Conservation (phyloP, 2,797 vertebrate species). For the Epinephelus malabaricus region DNA sequence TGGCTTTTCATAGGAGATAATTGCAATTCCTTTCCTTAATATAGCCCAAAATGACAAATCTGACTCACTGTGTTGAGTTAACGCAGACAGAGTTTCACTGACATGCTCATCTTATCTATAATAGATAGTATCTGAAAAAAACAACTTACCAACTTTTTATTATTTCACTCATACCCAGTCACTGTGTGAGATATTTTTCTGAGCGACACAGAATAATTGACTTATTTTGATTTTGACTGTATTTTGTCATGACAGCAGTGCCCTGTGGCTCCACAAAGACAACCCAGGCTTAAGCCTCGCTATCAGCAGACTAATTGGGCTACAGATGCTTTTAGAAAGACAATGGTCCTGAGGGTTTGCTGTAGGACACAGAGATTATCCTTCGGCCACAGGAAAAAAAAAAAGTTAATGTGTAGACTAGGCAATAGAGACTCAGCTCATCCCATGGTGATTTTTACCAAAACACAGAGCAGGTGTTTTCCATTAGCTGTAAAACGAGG, state of each 20-base stretch:
- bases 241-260: conserved; percentile 19
- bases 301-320: conserved; percentile 70
- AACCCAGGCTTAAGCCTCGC: conserved; percentile 41
- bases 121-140: not conserved
- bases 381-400: conserved; percentile 67
- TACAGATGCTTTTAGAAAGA: conserved; percentile 72
- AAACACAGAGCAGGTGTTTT: conserved; percentile 62
- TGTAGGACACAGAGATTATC: conserved; percentile 72
- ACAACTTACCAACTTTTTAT: not conserved
- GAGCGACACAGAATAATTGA: conserved; percentile 19
- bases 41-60: not conserved
- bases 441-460: conserved; percentile 48
- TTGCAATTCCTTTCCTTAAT: too few relatives aligned
- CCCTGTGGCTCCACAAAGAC: conserved; percentile 37
- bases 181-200: conserved; percentile 3
- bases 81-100: not conserved
- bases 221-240: conserved; percentile 17
- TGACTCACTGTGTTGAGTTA: not conserved
- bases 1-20: not conserved
- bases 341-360: conserved; percentile 63
- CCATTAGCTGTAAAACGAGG: conserved; percentile 59
- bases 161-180: not conserved
- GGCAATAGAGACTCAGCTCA: conserved; percentile 39
- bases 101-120: not conserved
- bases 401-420: conserved; percentile 73